Evolutionary conservation across 2,113 vertebrate genomes (phyloP), one percentile per base, ranked within the genome.

Genomic region (Piaya cayana): DNA sequence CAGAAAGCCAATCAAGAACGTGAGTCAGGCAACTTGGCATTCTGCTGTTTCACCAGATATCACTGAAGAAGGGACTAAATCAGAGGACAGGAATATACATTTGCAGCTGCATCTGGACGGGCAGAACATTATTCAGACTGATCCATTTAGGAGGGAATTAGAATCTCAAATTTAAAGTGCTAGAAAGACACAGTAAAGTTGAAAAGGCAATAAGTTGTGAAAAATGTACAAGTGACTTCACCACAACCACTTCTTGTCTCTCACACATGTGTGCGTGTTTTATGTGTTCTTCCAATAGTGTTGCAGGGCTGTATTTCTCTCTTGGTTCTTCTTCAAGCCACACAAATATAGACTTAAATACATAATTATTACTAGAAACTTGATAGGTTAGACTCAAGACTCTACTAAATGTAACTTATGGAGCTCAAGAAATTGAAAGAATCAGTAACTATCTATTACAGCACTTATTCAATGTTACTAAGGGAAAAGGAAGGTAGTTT

Each of bases 191-290:
- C 2, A 49, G 53, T 45, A 26, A 74, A 80, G 64, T 17, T 59
- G 15, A 52, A 88, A 83, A 47, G 32, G 14, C 15, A 56, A 0
- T 3, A 82, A 75, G 26, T 47, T 52, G 43, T 5, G 10, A 67
- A 65, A 92, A 82, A 65, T 2, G 4, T n/a, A 26, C 1, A 1
- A 64, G 6, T 19, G 13, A 42, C 25, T 82, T 62, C 6, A 60
- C n/a, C 50, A 80, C 47, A 56, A n/a, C 12, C 11, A 36, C 11
- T 70, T 45, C 42, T 53, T 17, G 6, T 45, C 7, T 55, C 55
- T 78, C 58, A 64, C 30, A 4, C 37, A 32, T 0, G 1, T 25
- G 12, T 5, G 15, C 15, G 52, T 0, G 1, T 15, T 47, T 82
- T 59, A 94, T 6, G 14, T 9, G 39, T 8, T 86, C 59, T 55